Conservation (phyloP, 2,888 invertebrate species). For the Cephus spinipes region DNA sequence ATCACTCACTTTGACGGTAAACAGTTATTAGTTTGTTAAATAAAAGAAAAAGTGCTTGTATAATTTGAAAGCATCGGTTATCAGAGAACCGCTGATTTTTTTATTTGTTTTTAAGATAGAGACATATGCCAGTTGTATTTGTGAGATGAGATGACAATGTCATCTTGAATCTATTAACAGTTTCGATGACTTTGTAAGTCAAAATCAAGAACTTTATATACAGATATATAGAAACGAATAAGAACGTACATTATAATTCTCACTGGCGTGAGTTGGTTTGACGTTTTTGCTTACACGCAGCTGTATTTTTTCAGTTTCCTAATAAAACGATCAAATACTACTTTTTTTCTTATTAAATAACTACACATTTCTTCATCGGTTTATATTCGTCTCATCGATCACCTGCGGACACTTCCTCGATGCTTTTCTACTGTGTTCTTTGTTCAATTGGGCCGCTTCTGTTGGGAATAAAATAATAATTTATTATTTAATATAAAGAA, state of each 20-base stretch:
- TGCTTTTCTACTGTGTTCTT: background rate
- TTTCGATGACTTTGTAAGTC: background rate
- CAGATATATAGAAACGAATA: background rate
- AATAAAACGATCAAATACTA: background rate
- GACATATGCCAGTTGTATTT: background rate
- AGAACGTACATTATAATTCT: background rate
- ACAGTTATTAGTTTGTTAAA: background rate
- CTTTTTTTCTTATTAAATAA: background rate
- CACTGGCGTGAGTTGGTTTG: background rate
- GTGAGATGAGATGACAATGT: background rate
- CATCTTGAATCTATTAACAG: background rate
- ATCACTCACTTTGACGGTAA: background rate
- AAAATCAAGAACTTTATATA: background rate
- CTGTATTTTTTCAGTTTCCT: background rate
- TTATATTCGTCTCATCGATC: background rate
- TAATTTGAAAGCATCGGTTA: background rate
- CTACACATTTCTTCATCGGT: background rate
- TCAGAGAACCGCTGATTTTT: background rate
- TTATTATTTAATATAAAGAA: background rate
- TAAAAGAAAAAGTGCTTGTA: background rate
- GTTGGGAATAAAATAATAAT: background rate
- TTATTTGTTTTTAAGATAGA: background rate
- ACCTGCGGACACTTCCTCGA: background rate
- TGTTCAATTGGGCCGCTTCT: background rate
- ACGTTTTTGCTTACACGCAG: background rate